Conservation (phyloP, 2,797 vertebrate genomes). For the Phalloptychus januarius region DNA sequence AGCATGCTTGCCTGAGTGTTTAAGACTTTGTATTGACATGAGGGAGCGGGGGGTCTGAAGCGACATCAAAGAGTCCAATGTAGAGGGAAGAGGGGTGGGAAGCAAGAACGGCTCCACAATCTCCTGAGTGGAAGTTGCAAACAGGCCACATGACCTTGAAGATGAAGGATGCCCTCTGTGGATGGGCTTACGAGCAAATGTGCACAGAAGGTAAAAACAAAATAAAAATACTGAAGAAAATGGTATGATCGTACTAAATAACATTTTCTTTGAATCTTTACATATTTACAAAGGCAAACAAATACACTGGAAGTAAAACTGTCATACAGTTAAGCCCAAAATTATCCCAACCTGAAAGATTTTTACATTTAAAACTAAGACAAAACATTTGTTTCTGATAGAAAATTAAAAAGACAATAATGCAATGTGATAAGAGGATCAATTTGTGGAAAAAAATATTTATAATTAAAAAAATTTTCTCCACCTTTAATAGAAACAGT, state of each 20-base stretch:
- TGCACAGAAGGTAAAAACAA: constrained; percentile 1
- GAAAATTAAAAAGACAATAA: not conserved
- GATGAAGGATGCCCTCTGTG: constrained; percentile 37
- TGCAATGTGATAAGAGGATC: not conserved
- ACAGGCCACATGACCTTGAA: constrained; percentile 50
- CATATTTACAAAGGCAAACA: not conserved
- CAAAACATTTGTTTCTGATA: not conserved
- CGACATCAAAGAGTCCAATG: constrained; percentile 32
- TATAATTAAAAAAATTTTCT: not conserved
- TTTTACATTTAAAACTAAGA: not conserved
- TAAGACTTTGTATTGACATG: constrained; percentile 29
- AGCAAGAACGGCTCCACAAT: not conserved
- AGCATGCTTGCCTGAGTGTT: constrained; percentile 39
- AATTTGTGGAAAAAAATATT: not conserved
- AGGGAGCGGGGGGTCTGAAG: constrained; percentile 18
- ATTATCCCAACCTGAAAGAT: not conserved
- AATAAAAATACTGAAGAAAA: not conserved
- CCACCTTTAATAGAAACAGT: not conserved
- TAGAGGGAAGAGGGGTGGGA: constrained; percentile 16
- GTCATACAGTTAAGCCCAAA: not conserved
- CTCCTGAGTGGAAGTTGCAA: constrained; percentile 23
- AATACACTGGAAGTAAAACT: not conserved
- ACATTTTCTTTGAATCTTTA: not conserved
- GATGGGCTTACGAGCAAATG: constrained; percentile 12
- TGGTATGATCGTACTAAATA: not conserved